These are phyloP conservation scores for Taurulus bubalis DNA, from an alignment of 2,113 vertebrate genomes.

Conservation along the genomic window DNA sequence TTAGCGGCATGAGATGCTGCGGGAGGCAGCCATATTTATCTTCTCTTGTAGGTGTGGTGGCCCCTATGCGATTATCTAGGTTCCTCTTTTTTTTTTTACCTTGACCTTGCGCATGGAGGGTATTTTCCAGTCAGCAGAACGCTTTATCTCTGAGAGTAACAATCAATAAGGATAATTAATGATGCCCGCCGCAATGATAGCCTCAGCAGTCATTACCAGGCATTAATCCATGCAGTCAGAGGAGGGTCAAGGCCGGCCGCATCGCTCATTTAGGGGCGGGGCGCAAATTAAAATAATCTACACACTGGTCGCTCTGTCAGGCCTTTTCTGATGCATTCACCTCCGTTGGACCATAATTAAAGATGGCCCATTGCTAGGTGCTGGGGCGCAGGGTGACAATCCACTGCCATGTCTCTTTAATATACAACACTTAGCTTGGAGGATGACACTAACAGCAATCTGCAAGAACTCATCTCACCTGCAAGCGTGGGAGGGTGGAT, in stretches of 20 bases:
- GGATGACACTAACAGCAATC: slow-evolving; percentile 83
- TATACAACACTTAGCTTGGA: slow-evolving; percentile 82
- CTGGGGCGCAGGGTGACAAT: slow-evolving; percentile 73
- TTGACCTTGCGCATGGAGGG: slow-evolving; percentile 97
- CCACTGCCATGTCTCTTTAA: slow-evolving; percentile 80
- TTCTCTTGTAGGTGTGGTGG: slow-evolving; percentile 53
- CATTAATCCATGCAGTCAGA: slow-evolving; percentile 99
- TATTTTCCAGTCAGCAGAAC: slow-evolving; percentile 99
- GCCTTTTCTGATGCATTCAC: slow-evolving; percentile 81
- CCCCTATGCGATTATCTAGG: slow-evolving; percentile 90
- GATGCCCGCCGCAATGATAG: slow-evolving; percentile 99
- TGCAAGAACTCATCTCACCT: slow-evolving; percentile 80
- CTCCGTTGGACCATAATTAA: slow-evolving; percentile 81
- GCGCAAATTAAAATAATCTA: slow-evolving; percentile 99
- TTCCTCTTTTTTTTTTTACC: slow-evolving; percentile 84
- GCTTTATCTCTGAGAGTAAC: slow-evolving; percentile 99
- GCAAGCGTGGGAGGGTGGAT: slow-evolving; percentile 65
- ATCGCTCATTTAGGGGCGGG: slow-evolving; percentile 94
- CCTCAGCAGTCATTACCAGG: slow-evolving; percentile 99
- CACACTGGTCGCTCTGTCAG: slow-evolving; percentile 88
- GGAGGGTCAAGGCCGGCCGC: slow-evolving; percentile 97
- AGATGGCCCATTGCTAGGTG: slow-evolving; percentile 77
- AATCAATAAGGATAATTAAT: slow-evolving; percentile 99
- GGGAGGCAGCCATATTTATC: slow-evolving; percentile 60
- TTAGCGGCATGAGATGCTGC: not conserved